A percentile compares a stretch with the other conserved stretches of the same genome.
phyloP scores from a whole-genome alignment of 2,888 invertebrate genomes.

The Melolontha melolontha region DNA sequence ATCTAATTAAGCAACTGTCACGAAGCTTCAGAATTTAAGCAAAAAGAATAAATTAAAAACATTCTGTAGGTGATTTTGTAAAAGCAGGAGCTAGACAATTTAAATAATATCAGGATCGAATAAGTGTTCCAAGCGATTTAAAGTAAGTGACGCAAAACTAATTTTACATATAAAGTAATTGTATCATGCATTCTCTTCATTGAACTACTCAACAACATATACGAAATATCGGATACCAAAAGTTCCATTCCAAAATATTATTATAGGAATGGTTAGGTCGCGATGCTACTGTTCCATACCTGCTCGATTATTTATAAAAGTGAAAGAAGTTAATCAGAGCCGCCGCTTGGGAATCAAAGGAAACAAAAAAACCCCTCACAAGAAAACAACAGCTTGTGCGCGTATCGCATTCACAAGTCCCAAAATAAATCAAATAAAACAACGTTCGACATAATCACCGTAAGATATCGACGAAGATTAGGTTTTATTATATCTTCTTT shows the following conservation, averaged over 20 bases:
- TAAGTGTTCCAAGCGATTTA: no score
- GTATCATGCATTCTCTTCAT: no score
- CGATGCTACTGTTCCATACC: slow-evolving; percentile 10
- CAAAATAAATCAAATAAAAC: slow-evolving; percentile 37
- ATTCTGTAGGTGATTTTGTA: no score
- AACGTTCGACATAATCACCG: slow-evolving; percentile 34
- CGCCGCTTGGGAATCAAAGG: slow-evolving; percentile 8
- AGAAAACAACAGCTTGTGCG: slow-evolving; percentile 29
- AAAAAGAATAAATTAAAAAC: no score
- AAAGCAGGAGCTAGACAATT: no score
- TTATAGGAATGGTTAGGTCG: not conserved
- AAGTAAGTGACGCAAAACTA: no score
- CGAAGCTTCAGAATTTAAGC: no score
- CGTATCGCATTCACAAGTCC: slow-evolving; percentile 22
- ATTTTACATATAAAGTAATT: no score
- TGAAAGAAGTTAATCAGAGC: slow-evolving; percentile 30
- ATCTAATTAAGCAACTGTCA: no score
- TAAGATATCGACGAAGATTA: slow-evolving; percentile 38
- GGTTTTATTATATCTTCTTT: slow-evolving; percentile 32
- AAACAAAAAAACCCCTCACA: slow-evolving; percentile 17
- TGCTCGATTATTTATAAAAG: slow-evolving; percentile 22
- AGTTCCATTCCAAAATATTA: not conserved
- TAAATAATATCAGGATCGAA: no score
- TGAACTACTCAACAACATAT: no score
- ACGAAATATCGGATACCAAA: no score